Evolutionary conservation across 2,888 invertebrate species (phyloP).

Genomic region (Pristionchus arcanus): DNA sequence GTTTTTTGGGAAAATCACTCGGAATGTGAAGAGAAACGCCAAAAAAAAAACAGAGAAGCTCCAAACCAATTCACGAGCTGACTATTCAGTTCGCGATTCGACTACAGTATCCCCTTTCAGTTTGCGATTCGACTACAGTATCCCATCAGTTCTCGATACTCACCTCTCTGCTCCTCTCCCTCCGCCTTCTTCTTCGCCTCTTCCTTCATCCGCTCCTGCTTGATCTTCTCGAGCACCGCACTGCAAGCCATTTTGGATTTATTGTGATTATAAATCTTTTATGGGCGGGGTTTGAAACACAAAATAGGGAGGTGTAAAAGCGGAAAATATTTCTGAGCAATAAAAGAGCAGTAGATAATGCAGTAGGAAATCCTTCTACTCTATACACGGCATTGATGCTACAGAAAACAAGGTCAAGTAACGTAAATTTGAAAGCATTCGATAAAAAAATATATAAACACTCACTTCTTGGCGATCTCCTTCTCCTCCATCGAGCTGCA

Average conservation of each 20-base stretch:
- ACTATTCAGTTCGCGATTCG: neutral
- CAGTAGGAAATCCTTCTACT: too few relatives aligned
- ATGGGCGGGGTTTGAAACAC: too few relatives aligned
- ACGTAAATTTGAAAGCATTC: neutral
- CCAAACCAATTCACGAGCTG: too few relatives aligned
- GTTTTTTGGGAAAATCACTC: too few relatives aligned
- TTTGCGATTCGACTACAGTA: neutral
- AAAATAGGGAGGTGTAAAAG: too few relatives aligned
- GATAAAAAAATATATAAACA: neutral
- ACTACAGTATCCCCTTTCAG: neutral
- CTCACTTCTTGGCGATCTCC: neutral
- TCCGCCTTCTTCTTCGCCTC: neutral
- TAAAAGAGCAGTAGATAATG: too few relatives aligned
- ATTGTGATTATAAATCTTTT: too few relatives aligned
- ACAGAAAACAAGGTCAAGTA: too few relatives aligned
- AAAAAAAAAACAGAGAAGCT: too few relatives aligned
- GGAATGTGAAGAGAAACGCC: too few relatives aligned
- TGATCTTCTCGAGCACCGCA: constrained; percentile 45
- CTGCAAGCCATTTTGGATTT: neutral
- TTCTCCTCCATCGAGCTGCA: neutral
- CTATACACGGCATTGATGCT: too few relatives aligned
- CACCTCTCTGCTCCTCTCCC: neutral
- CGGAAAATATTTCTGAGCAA: too few relatives aligned
- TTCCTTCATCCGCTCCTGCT: constrained; percentile 31
- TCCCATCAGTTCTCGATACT: neutral